phyloP scores from a whole-genome alignment of 1,140 invertebrate genomes.

The Procambarus clarkii region DNA sequence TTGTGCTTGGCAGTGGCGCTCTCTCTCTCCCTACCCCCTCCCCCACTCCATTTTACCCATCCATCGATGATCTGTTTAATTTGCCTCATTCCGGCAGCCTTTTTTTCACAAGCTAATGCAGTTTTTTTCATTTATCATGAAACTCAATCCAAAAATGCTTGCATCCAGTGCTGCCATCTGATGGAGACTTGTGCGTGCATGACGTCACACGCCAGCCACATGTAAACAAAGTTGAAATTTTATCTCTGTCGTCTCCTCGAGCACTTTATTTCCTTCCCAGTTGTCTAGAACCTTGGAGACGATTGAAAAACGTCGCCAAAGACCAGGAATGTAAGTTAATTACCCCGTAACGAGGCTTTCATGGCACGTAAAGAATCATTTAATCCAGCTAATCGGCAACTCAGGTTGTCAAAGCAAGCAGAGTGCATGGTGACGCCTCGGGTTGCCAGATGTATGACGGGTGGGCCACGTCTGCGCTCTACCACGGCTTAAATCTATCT shows the following conservation, averaged over 20 bases:
- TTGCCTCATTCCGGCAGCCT: conserved; percentile 6
- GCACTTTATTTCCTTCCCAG: neutral
- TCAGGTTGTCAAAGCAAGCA: conserved; percentile 33
- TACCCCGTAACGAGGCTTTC: neutral
- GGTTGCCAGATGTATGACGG: conserved; percentile 22
- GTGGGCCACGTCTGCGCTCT: neutral
- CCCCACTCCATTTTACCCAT: too few relatives aligned
- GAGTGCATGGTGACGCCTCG: conserved; percentile 34
- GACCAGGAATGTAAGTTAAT: neutral
- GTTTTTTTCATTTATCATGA: conserved; percentile 27
- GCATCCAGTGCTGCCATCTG: conserved; percentile 43
- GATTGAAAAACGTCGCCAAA: neutral
- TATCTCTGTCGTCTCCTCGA: neutral
- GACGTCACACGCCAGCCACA: conserved; percentile 12
- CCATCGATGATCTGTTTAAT: conserved; percentile 17
- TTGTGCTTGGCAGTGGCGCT: too few relatives aligned
- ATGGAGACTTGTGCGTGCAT: conserved; percentile 20
- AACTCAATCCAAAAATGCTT: conserved; percentile 42
- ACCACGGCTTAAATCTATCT: neutral
- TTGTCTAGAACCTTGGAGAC: neutral
- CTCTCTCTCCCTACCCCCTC: too few relatives aligned
- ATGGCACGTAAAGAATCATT: neutral
- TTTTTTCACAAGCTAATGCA: conserved; percentile 11
- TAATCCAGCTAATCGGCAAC: conserved; percentile 9
- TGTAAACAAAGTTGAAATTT: neutral